Percentiles rank a stretch among this genome's conserved stretches.
These are phyloP conservation scores for Myripristis jacobus DNA, from an alignment of 2,797 vertebrate genomes.

Conservation along the genomic window DNA sequence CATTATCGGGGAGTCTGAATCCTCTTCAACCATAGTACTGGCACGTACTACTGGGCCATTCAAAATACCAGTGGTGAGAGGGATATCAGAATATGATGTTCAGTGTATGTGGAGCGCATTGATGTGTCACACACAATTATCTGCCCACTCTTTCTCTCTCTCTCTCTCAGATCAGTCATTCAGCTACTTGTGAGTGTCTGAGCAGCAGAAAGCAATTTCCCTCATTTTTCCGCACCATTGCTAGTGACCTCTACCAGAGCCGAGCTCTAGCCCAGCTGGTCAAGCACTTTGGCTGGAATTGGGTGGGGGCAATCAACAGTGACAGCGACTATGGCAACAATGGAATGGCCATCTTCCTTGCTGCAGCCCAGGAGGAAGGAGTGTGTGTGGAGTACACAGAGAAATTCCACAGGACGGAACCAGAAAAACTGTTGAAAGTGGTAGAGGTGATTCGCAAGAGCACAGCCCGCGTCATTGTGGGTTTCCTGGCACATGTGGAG, in stretches of 20 bases:
- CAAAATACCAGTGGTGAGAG: constrained; percentile 81
- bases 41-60: constrained; percentile 79
- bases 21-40: constrained; percentile 80
- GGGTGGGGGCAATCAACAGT: constrained; percentile 84
- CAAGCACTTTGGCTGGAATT: too few species aligned
- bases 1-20: constrained; percentile 83
- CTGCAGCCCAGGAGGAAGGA: constrained; percentile 76
- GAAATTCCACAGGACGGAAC: constrained; percentile 75
- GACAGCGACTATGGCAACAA: constrained; percentile 84
- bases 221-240: constrained; percentile 82
- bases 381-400: constrained; percentile 81
- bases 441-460: constrained; percentile 78
- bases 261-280: too few species aligned
- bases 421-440: constrained; percentile 74
- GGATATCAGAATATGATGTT: neutral
- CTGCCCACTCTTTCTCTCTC: neutral
- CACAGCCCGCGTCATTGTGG: constrained; percentile 78
- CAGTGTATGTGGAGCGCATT: neutral
- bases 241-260: constrained; percentile 82
- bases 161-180: constrained; percentile 78
- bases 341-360: constrained; percentile 82
- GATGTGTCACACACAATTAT: neutral
- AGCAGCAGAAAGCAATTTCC: constrained; percentile 77
- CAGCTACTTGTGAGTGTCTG: constrained; percentile 82
- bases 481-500: constrained; percentile 77